Percentiles rank a stretch among this genome's conserved stretches.
phyloP scores from a whole-genome alignment of 2,113 vertebrate genomes.

The Jacana jacana region DNA sequence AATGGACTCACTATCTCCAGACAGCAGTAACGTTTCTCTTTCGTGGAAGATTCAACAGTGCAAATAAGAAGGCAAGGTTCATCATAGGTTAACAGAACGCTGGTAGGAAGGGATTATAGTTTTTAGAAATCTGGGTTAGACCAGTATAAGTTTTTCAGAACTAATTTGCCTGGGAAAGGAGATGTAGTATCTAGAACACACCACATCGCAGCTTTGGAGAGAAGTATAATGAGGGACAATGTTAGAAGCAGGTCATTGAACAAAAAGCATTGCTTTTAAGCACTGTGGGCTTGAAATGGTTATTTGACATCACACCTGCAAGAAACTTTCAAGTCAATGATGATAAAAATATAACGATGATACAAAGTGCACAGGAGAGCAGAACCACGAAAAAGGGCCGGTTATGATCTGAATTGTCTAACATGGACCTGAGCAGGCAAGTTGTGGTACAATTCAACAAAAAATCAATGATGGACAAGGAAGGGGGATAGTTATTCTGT shows the following conservation, averaged over 20 bases:
- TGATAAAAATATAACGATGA: not conserved
- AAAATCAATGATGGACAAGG: not conserved
- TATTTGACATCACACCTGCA: not conserved
- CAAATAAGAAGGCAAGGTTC: not conserved
- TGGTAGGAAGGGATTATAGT: not conserved
- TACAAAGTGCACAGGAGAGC: not conserved
- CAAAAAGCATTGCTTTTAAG: not conserved
- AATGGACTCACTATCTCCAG: accelerated
- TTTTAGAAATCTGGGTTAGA: not conserved
- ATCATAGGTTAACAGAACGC: not conserved
- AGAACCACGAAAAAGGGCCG: not conserved
- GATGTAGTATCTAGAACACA: not conserved
- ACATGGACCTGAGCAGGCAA: not conserved
- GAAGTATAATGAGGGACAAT: not conserved
- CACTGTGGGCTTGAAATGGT: not conserved
- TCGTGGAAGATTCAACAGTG: not conserved
- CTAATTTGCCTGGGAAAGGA: not conserved
- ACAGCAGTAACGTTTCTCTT: not conserved
- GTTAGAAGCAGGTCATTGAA: not conserved
- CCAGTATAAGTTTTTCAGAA: not conserved
- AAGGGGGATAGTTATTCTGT: not conserved
- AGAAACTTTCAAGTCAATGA: not conserved
- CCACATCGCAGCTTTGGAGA: not conserved
- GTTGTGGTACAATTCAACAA: not conserved
- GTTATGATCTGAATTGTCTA: not conserved